A percentile compares a stretch with the other conserved stretches of the same genome.
These are phyloP conservation scores for Periophthalmus magnuspinnatus DNA, from an alignment of 2,797 vertebrate genomes.

Conservation along the genomic window DNA sequence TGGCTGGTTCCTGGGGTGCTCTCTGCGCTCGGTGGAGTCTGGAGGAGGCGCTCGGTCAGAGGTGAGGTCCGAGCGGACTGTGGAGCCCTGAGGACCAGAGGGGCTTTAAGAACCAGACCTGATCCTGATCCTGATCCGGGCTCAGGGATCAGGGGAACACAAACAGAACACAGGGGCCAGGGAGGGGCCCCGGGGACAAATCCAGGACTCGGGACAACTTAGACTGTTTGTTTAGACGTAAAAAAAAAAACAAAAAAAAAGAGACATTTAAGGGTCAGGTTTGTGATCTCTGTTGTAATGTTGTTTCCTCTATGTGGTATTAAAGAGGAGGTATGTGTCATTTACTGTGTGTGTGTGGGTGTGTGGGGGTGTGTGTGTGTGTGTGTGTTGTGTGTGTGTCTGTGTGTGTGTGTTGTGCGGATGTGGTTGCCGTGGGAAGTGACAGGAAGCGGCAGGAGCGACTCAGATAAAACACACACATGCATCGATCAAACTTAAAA, in stretches of 20 bases:
- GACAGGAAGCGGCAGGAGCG: not conserved
- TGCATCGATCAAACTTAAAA: no score
- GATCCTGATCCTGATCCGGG: not conserved
- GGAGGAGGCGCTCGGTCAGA: not conserved
- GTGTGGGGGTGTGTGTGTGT: no score
- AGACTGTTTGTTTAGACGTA: not conserved
- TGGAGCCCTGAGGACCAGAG: not conserved
- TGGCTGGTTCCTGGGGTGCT: not conserved
- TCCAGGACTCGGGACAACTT: not conserved
- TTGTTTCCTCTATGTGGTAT: no score
- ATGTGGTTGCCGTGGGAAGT: not conserved
- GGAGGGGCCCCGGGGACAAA: not conserved
- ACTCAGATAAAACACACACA: not conserved
- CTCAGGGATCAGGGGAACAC: not conserved
- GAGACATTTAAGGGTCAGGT: no score
- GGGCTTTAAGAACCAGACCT: not conserved
- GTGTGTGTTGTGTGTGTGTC: not conserved
- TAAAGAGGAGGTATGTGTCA: no score
- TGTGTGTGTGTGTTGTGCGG: no score
- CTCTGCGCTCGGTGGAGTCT: not conserved
- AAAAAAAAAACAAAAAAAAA: no score
- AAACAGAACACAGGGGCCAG: not conserved
- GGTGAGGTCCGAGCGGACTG: not conserved
- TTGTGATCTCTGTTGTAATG: no score
- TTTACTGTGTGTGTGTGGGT: not conserved